phyloP scores from a whole-genome alignment of 1,140 invertebrate species.

The Brachionus manjavacas region DNA sequence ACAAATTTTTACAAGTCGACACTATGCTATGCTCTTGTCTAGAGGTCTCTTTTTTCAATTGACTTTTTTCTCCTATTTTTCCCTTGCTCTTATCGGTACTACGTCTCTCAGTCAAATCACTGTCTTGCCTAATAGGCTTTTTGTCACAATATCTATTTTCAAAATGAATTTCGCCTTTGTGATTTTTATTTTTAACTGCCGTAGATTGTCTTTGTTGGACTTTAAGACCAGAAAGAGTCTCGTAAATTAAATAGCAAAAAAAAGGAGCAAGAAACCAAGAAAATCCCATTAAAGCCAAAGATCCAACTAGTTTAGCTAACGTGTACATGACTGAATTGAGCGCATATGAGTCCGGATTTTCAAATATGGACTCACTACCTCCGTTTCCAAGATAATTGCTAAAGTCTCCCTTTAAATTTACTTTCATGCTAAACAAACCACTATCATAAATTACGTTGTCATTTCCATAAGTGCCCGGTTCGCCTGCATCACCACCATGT shows the following conservation, averaged over 20 bases:
- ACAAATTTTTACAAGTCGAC: not conserved
- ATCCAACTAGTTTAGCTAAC: not conserved
- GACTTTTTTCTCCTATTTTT: not conserved
- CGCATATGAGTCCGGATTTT: not conserved
- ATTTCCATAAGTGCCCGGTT: not conserved
- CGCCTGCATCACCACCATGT: not conserved
- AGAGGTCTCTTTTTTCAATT: not conserved
- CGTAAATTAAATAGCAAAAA: not conserved
- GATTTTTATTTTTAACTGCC: not conserved
- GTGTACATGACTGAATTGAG: not conserved
- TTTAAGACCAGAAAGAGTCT: not conserved
- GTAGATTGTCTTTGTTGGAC: not conserved
- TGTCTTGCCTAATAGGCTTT: not conserved
- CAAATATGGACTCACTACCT: not conserved
- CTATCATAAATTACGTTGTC: not conserved
- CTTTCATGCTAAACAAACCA: not conserved
- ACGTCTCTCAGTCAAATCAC: not conserved
- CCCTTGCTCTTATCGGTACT: not conserved
- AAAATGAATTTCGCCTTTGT: constrained; percentile 17
- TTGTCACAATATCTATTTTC: not conserved
- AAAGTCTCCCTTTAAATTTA: not conserved
- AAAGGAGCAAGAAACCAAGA: not conserved
- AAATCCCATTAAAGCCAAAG: not conserved
- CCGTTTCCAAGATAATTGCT: not conserved
- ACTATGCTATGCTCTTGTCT: not conserved